Conservation (phyloP, 2,797 vertebrate species). For the Sebastes kiyomatsui region DNA sequence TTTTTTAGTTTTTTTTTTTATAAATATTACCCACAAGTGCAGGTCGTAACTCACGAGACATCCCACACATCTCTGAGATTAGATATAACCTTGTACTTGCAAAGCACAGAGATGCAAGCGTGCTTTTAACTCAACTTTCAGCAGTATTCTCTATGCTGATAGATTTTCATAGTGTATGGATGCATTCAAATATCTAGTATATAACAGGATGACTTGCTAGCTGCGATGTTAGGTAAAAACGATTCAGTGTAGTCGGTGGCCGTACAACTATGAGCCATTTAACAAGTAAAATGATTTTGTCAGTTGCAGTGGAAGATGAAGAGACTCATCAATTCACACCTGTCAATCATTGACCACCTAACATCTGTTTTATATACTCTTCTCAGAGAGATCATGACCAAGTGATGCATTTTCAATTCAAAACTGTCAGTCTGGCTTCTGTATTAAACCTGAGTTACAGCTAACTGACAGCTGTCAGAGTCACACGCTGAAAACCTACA, state of each 20-base stretch:
- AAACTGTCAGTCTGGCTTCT: not conserved
- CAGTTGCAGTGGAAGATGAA: not conserved
- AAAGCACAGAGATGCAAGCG: slow-evolving; percentile 1
- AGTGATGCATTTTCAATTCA: not conserved
- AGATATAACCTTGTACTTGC: slow-evolving; percentile 1
- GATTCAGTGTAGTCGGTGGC: not conserved
- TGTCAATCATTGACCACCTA: not conserved
- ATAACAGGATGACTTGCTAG: not conserved
- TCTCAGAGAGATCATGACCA: not conserved
- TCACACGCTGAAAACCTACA: not conserved
- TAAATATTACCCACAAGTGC: not conserved
- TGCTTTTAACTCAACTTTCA: not conserved
- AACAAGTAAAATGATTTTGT: not conserved
- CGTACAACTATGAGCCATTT: not conserved
- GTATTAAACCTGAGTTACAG: not conserved
- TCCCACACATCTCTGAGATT: not conserved
- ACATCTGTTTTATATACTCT: not conserved
- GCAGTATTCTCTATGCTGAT: not conserved
- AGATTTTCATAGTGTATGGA: not conserved
- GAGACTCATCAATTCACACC: not conserved
- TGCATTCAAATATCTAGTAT: not conserved
- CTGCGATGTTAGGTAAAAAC: not conserved
- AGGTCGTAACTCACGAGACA: not conserved
- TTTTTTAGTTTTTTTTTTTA: not conserved
- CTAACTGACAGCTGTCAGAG: not conserved